A percentile compares a stretch with the other conserved stretches of the same genome.
Evolutionary conservation across 2,113 vertebrate species (phyloP).

Genomic region (Thymallus thymallus): DNA sequence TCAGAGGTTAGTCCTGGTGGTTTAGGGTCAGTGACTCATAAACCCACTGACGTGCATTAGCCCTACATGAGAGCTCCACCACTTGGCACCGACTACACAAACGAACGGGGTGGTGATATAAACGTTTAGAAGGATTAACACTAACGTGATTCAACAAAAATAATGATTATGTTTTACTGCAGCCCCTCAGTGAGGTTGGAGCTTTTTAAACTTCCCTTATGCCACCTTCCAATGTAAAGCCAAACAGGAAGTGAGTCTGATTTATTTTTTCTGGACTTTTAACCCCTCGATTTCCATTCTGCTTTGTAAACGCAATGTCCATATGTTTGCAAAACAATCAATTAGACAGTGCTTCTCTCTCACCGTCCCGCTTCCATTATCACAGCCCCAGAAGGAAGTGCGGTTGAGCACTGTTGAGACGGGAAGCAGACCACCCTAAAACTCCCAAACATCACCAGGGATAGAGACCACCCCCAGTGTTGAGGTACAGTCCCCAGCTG

Average conservation of each 20-base stretch:
- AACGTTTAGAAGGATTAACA: background rate
- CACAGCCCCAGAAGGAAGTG: conserved; percentile 26
- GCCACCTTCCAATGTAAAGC: conserved; percentile 9
- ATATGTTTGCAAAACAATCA: conserved; percentile 36
- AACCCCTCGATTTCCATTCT: conserved; percentile 6
- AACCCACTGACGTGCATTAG: conserved; percentile 23
- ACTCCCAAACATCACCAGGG: conserved; percentile 9
- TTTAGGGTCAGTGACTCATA: conserved; percentile 39
- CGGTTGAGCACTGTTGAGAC: conserved; percentile 28
- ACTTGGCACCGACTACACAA: background rate
- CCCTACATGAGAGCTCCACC: background rate
- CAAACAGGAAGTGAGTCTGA: conserved; percentile 26
- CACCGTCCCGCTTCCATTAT: conserved; percentile 27
- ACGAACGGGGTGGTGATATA: conserved; percentile 13
- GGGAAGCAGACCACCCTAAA: conserved; percentile 25
- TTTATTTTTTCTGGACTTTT: conserved; percentile 16
- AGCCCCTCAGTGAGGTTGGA: background rate
- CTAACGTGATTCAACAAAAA: conserved; percentile 17
- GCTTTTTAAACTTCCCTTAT: too few species aligned
- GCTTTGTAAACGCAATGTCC: conserved; percentile 20
- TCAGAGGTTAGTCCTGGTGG: conserved; percentile 33
- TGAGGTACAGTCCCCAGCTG: conserved; percentile 60
- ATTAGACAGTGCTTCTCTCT: conserved; percentile 22
- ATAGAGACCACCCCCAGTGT: conserved; percentile 41
- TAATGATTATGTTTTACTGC: conserved; percentile 26